Conservation (phyloP, 2,113 vertebrate species). For the Xiphophorus couchianus region DNA sequence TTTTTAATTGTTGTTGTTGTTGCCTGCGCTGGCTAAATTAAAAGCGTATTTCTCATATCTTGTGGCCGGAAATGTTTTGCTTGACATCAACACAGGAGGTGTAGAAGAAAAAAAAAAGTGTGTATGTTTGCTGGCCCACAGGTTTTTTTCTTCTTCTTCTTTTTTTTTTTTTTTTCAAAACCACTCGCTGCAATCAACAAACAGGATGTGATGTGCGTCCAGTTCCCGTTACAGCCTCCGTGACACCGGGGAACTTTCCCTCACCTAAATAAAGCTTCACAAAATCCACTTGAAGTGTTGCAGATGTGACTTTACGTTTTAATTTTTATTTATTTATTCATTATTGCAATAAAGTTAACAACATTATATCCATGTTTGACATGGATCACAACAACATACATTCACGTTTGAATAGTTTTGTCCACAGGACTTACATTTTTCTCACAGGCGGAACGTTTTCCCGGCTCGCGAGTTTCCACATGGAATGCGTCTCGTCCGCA, state of each 20-base stretch:
- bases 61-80: neutral
- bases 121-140: slow-evolving; percentile 24
- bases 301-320: slow-evolving; percentile 29
- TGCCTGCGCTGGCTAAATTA: neutral
- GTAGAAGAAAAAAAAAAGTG: slow-evolving; percentile 7
- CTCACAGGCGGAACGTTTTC: slow-evolving; percentile 19
- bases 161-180: slow-evolving; percentile 6
- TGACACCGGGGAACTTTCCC: slow-evolving; percentile 59
- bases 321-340: neutral
- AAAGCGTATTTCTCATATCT: neutral
- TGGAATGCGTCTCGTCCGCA: neutral
- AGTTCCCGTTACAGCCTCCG: slow-evolving; percentile 45
- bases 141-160: neutral
- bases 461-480: neutral
- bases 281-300: slow-evolving; percentile 23
- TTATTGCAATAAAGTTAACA: neutral
- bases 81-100: neutral
- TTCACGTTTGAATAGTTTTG: slow-evolving; percentile 34
- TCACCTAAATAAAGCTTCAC: neutral
- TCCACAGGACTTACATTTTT: slow-evolving; percentile 52
- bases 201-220: slow-evolving; percentile 64
- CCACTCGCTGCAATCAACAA: slow-evolving; percentile 49
- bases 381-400: slow-evolving; percentile 44
- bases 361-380: slow-evolving; percentile 37
- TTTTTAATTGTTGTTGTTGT: neutral